These are phyloP conservation scores for Pagrus major DNA, from an alignment of 2,113 vertebrate genomes.

Conservation along the genomic window DNA sequence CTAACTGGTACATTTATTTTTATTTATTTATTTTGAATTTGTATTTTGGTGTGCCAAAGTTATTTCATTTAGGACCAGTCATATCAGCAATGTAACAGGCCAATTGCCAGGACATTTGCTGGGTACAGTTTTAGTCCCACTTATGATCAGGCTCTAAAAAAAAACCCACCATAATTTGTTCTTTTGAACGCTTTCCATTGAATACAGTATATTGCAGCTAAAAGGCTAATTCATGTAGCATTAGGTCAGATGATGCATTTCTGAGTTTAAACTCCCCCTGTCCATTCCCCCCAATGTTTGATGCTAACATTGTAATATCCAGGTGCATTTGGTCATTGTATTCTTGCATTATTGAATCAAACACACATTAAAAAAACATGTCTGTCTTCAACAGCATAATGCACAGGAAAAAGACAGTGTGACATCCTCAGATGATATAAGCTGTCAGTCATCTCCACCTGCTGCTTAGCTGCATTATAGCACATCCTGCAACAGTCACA, in stretches of 20 bases:
- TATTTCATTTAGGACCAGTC: not conserved
- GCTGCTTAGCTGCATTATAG: not conserved
- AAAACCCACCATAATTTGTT: not conserved
- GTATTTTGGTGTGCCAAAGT: too few species aligned
- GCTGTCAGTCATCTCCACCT: not conserved
- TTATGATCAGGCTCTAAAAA: not conserved
- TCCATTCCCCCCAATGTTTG: not conserved
- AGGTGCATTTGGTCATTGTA: not conserved
- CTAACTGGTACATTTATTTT: not conserved
- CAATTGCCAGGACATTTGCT: not conserved
- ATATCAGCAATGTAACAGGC: not conserved
- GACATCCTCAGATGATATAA: not conserved
- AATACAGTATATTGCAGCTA: not conserved
- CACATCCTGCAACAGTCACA: not conserved
- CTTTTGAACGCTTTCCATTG: too few species aligned
- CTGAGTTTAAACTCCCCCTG: not conserved
- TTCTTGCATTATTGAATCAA: not conserved
- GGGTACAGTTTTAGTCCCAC: not conserved
- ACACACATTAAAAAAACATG: not conserved
- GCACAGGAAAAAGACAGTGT: not conserved
- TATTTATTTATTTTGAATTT: not conserved
- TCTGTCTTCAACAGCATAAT: not conserved
- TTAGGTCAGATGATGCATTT: not conserved
- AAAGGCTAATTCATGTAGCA: not conserved
- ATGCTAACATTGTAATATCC: not conserved